Conservation (phyloP, 2,113 vertebrate genomes). For the Tringa solitaria region DNA sequence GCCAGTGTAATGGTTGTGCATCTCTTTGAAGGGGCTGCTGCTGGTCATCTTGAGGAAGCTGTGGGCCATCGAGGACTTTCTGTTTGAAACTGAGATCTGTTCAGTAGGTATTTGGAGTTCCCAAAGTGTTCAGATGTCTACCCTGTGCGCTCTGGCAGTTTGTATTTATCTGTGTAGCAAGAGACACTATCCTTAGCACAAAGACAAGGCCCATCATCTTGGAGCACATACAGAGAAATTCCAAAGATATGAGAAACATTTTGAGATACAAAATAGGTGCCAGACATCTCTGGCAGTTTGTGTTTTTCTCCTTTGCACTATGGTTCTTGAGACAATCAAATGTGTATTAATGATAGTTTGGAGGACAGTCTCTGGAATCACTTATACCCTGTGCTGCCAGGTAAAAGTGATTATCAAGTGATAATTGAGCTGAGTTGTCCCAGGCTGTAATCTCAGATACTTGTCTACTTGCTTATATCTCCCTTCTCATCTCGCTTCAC, state of each 20-base stretch:
- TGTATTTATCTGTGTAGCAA: not conserved
- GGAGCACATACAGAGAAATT: not conserved
- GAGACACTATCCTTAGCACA: not conserved
- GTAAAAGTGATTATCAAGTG: not conserved
- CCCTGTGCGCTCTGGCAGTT: not conserved
- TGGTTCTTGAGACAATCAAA: not conserved
- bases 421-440: not conserved
- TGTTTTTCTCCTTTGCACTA: not conserved
- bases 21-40: not conserved
- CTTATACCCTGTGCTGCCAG: not conserved
- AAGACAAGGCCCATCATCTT: not conserved
- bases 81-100: not conserved
- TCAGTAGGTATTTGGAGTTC: not conserved
- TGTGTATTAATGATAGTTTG: not conserved
- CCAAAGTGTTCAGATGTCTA: not conserved
- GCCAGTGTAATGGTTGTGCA: not conserved
- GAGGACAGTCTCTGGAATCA: not conserved
- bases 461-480: not conserved
- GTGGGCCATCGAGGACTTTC: not conserved
- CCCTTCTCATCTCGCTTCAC: not conserved
- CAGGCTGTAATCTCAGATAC: not conserved
- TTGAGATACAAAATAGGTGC: not conserved
- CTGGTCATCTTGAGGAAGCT: not conserved
- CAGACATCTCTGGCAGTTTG: not conserved
- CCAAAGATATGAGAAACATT: not conserved